phyloP scores from a whole-genome alignment of 2,113 vertebrate genomes.

The Vidua macroura region DNA sequence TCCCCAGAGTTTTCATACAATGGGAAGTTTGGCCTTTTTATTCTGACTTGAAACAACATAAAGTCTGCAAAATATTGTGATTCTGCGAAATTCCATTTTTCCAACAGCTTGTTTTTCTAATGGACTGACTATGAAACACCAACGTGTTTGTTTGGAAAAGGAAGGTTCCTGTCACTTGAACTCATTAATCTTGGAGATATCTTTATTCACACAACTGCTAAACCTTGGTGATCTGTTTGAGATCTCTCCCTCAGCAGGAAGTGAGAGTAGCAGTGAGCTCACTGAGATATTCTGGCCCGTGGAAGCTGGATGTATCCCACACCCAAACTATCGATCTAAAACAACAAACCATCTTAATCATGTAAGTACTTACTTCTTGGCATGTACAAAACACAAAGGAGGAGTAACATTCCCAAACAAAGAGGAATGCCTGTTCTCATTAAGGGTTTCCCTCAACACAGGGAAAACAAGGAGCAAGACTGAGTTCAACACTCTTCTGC shows the following conservation, averaged over 20 bases:
- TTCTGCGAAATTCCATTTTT: neutral
- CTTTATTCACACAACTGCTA: neutral
- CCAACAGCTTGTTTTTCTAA: neutral
- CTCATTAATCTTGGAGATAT: neutral
- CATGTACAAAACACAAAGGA: neutral
- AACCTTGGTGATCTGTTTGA: neutral
- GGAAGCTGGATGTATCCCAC: neutral
- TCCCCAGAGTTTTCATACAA: neutral
- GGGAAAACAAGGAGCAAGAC: neutral
- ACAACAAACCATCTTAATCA: conserved; percentile 13
- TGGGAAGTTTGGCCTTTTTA: neutral
- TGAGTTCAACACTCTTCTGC: neutral
- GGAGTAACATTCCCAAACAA: neutral
- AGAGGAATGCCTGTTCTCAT: conserved; percentile 11
- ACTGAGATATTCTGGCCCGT: neutral
- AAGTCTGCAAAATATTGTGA: neutral
- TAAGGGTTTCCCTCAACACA: neutral
- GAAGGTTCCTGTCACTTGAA: neutral
- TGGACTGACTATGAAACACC: neutral
- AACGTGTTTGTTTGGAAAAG: neutral
- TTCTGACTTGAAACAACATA: neutral
- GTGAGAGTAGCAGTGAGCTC: neutral
- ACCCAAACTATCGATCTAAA: neutral
- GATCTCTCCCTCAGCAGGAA: neutral
- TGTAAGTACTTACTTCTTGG: neutral